Evolutionary conservation across 2,888 invertebrate genomes (phyloP), one percentile per base, ranked within the genome.

Genomic region (Cerceris rybyensis): DNA sequence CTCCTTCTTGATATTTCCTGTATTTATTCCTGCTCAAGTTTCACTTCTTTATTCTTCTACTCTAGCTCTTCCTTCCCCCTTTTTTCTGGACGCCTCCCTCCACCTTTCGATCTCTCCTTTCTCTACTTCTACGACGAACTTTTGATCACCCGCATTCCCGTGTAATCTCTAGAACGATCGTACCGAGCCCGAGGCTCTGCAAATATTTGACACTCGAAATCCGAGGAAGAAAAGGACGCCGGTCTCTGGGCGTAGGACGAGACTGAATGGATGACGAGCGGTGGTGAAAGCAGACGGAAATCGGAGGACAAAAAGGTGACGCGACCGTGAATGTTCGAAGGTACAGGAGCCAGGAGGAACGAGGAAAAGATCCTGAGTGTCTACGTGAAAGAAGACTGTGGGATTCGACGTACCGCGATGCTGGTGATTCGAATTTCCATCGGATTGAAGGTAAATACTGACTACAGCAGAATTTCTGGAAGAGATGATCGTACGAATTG

Each of bases 111-210:
- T 49, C 67, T 46, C 42, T 58, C 70, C 59, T 71, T 52, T 67
- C 73, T 71, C 61, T 72, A 52, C 71, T 67, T 71, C 59, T 16
- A 71, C 74, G 73, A 74, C 70, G 78, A 91, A 91, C 90, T 91
- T 91, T 88, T 91, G 91, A 91, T 91, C 91, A 91, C 91, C 91
- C 91, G 91, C 89, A 91, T 91, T 86, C 84, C 75, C 83, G 80
- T 82, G 75, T 81, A 84, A 87, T 88, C 83, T 81, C 78, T 78
- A 70, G 74, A 64, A 83, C 75, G 83, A 83, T 82, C 81, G 78
- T 60, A 72, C 66, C 73, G 73, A 63, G 77, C 68, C 63, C 67
- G 42, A 74, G 77, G 75, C 79, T 85, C 75, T 42, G 86, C 87
- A 90, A 90, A 90, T 90, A 90, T 90, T 90, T 89, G 88, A 90